A percentile compares a stretch with the other conserved stretches of the same genome.
Evolutionary conservation across 1,140 invertebrate genomes (phyloP).

Genomic region (Drosophila azteca): DNA sequence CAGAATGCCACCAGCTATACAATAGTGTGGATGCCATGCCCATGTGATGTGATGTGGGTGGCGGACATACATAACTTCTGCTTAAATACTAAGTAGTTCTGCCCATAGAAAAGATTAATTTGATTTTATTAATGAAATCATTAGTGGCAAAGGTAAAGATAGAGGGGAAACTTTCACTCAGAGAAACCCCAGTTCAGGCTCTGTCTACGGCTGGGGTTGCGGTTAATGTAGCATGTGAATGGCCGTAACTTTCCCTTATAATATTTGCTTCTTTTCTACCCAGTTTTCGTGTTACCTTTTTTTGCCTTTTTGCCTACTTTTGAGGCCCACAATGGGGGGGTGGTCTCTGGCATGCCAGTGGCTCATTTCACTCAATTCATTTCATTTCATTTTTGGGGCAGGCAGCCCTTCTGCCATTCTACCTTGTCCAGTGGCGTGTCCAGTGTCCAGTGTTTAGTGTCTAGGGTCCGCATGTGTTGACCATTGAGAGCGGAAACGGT

Average conservation of each 20-base stretch:
- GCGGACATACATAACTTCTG: conserved; percentile 62
- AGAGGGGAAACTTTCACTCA: neutral
- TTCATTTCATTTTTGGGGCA: too few relatives aligned
- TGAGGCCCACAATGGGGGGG: neutral
- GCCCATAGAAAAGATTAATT: conserved; percentile 59
- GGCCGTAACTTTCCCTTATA: conserved; percentile 41
- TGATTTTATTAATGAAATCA: conserved; percentile 80
- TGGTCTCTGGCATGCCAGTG: conserved; percentile 41
- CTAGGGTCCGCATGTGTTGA: conserved; percentile 11
- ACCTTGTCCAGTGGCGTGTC: too few relatives aligned
- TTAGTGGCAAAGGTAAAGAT: conserved; percentile 56
- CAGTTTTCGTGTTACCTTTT: conserved; percentile 17
- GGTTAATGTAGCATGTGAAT: conserved; percentile 73
- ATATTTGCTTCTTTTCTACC: conserved; percentile 21
- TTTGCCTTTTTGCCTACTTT: conserved; percentile 1
- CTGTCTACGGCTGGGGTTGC: conserved; percentile 12
- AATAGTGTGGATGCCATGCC: too few relatives aligned
- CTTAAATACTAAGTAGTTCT: conserved; percentile 67
- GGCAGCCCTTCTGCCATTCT: too few relatives aligned
- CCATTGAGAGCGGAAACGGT: conserved; percentile 43
- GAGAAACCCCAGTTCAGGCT: conserved; percentile 12
- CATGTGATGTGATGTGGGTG: too few relatives aligned
- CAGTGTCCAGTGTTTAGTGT: neutral
- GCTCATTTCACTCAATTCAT: conserved; percentile 3
- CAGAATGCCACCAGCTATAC: too few relatives aligned